A percentile compares a stretch with the other conserved stretches of the same genome.
phyloP scores from a whole-genome alignment of 2,888 invertebrate genomes.

The Agriopis marginaria region DNA sequence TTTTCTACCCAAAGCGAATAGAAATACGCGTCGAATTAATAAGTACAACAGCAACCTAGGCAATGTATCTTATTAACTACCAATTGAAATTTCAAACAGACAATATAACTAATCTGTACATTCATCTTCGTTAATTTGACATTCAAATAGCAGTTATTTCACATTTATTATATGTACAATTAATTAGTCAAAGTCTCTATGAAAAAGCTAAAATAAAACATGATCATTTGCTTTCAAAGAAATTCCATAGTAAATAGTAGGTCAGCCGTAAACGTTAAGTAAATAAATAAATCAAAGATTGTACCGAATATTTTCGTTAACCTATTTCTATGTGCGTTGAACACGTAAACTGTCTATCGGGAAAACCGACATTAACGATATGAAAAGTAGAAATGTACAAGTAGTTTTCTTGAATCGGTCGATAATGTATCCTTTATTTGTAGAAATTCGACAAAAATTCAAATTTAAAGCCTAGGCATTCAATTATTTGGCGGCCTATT shows the following conservation, averaged over 20 bases:
- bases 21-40: too few species aligned
- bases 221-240: conserved; percentile 10
- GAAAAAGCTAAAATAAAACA: neutral
- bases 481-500: too few species aligned
- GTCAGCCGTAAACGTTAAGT: conserved; percentile 18
- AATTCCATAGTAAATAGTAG: conserved; percentile 26
- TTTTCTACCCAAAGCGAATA: too few species aligned
- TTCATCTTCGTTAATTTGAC: neutral
- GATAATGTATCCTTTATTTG: too few species aligned
- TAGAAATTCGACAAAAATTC: too few species aligned
- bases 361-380: neutral
- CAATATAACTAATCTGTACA: neutral
- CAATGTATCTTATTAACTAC: neutral
- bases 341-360: neutral
- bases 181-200: too few species aligned
- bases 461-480: too few species aligned
- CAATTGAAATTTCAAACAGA: neutral
- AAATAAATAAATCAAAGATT: conserved; percentile 26
- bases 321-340: conserved; percentile 14
- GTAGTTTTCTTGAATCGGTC: too few species aligned
- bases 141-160: neutral
- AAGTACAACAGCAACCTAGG: too few species aligned
- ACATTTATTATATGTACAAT: neutral
- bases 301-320: conserved; percentile 22
- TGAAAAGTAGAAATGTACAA: neutral